Evolutionary conservation across 2,797 vertebrate species (phyloP), one percentile per base, ranked within the genome.

Genomic region (Catamblyrhynchus diadema): DNA sequence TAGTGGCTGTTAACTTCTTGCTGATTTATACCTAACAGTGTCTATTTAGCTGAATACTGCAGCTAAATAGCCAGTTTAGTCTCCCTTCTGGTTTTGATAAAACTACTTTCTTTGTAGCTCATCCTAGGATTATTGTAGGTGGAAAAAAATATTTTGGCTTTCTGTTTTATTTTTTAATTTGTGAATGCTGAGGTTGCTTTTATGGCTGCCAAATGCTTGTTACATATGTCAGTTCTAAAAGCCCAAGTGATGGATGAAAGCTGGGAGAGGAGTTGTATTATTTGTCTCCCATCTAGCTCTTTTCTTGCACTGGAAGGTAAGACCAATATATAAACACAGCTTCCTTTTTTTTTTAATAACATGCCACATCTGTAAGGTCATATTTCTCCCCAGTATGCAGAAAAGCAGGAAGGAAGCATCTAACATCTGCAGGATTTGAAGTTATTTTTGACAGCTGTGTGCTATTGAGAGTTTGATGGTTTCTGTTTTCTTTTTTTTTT

Each of bases 81-180:
- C 61, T 90, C 89, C 82, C 66, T 93, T 93, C 70, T 93, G 78
- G 54, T 92, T 96, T 96, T 85, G 33, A 69, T 95, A 94, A 85
- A 65, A 53, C 61, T 44, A 15, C 57, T 89, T 92, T 89, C 75
- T 89, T 94, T 79, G 20, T 85, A 82, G 82, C 81, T 86, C 67
- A 70, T 93, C 60, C 48, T 88, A 60, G 54, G 53, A 30, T 86
- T 91, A 81, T 37, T 95, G 83, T 95, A 95, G 94, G 94, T 95
- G 53, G 80, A 93, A 90, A 35, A 94, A 94, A 35, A 17, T 89
- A 84, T 88, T 96, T 91, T 95, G 84, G 77, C 77, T 96, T 94
- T 94, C 93, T 95, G 62, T 81, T 95, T 90, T 93, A 81, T 95
- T 95, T 95, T 72, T 79, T 91, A 87, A 90, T 94, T 91, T 88